Percentiles rank a stretch among this genome's conserved stretches.
These are phyloP conservation scores for Oophaga sylvatica DNA, from an alignment of 2,797 vertebrate species.

Conservation along the genomic window DNA sequence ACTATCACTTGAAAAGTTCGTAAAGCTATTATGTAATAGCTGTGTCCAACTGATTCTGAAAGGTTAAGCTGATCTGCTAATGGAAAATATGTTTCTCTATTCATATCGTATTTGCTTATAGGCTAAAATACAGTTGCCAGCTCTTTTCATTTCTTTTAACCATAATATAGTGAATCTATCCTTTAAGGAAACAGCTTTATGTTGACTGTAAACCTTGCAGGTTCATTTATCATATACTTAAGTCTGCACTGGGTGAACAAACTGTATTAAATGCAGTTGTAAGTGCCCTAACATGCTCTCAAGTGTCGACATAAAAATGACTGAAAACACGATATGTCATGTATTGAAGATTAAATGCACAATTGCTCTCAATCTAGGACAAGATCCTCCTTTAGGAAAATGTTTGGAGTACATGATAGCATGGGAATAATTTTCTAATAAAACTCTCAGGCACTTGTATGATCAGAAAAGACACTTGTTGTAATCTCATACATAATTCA, in stretches of 20 bases:
- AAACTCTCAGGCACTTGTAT: slow-evolving; percentile 52
- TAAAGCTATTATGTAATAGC: background rate
- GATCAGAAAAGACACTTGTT: slow-evolving; percentile 56
- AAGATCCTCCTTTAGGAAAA: slow-evolving; percentile 49
- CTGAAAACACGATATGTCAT: slow-evolving; percentile 44
- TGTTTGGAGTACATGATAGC: slow-evolving; percentile 55
- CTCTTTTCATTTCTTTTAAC: background rate
- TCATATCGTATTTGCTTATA: background rate
- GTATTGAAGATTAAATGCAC: slow-evolving; percentile 46
- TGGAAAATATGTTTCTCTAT: background rate
- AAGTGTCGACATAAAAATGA: slow-evolving; percentile 35
- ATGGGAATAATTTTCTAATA: slow-evolving; percentile 56
- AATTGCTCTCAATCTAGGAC: slow-evolving; percentile 47
- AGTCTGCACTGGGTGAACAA: slow-evolving; percentile 10
- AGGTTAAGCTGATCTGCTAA: background rate
- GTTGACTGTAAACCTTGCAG: slow-evolving; percentile 14
- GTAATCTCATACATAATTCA: slow-evolving; percentile 60
- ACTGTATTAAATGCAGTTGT: slow-evolving; percentile 35
- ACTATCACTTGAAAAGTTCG: background rate
- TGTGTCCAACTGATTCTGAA: background rate
- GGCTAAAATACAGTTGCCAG: background rate
- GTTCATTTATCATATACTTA: slow-evolving; percentile 43
- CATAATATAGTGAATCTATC: background rate
- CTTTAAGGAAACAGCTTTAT: slow-evolving; percentile 27
- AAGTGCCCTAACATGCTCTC: slow-evolving; percentile 42